These are phyloP conservation scores for Caenorhabditis sp. DNA, from an alignment of 2,888 invertebrate genomes.

Conservation along the genomic window DNA sequence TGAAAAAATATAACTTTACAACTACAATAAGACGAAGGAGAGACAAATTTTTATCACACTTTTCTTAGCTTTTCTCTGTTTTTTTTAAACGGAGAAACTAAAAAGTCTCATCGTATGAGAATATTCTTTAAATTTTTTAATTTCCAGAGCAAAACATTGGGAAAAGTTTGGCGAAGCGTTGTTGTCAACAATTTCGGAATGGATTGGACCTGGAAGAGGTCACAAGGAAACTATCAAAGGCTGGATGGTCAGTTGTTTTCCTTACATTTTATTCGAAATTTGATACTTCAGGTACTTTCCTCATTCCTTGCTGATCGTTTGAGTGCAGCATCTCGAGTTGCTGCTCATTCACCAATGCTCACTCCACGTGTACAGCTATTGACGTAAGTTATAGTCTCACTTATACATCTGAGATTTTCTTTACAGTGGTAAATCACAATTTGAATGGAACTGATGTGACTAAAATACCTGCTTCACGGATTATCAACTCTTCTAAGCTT, in stretches of 20 bases:
- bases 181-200: conserved; percentile 50
- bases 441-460: conserved; percentile 11
- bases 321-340: conserved; percentile 39
- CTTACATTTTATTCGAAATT: neutral
- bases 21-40: too few species aligned
- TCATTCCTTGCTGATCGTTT: conserved; percentile 65
- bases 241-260: conserved; percentile 50
- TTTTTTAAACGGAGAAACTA: neutral
- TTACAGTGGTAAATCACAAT: conserved; percentile 26
- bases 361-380: conserved; percentile 62
- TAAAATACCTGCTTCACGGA: neutral
- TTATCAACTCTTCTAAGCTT: neutral
- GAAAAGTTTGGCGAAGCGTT: conserved; percentile 63
- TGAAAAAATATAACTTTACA: too few species aligned
- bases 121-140: neutral
- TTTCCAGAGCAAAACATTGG: conserved; percentile 59
- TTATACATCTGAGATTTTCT: neutral
- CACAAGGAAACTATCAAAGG: conserved; percentile 63
- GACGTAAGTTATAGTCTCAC: conserved; percentile 33
- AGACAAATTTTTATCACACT: too few species aligned
- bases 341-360: conserved; percentile 46
- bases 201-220: conserved; percentile 58
- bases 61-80: neutral
- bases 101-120: neutral
- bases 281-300: conserved; percentile 48